phyloP scores from a whole-genome alignment of 2,113 vertebrate genomes.

The Saguinus midas region DNA sequence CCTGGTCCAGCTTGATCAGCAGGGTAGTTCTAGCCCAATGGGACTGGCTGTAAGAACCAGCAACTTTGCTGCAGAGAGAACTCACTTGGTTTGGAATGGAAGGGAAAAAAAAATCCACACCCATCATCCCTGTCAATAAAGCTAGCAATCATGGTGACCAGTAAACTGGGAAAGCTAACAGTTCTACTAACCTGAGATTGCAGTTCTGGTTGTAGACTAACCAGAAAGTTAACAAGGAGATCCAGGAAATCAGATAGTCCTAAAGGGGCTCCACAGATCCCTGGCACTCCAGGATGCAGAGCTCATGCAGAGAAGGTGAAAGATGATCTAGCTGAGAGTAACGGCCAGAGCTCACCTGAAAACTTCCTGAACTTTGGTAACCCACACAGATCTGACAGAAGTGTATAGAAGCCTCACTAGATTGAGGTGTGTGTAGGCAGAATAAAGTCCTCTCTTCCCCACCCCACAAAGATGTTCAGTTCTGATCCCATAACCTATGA shows the following conservation, averaged over 20 bases:
- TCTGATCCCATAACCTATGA: neutral
- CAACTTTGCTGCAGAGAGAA: neutral
- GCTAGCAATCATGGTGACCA: neutral
- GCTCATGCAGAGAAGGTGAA: neutral
- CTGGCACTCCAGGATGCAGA: neutral
- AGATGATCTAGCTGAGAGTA: neutral
- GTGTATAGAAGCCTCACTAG: neutral
- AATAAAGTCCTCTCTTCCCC: neutral
- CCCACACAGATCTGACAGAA: neutral
- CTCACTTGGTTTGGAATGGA: neutral
- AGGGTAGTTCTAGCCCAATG: neutral
- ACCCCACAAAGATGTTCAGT: neutral
- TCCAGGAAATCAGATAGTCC: neutral
- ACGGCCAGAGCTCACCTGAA: neutral
- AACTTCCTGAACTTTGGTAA: neutral
- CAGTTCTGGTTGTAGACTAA: neutral
- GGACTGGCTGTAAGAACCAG: neutral
- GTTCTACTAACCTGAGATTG: neutral
- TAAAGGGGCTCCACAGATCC: neutral
- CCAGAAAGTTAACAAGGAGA: neutral
- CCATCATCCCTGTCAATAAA: neutral
- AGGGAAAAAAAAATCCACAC: neutral
- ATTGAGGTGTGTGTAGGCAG: neutral
- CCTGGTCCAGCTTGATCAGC: neutral
- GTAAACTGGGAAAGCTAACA: neutral